phyloP scores from a whole-genome alignment of 2,888 invertebrate genomes.

The Dryomyza anilis region DNA sequence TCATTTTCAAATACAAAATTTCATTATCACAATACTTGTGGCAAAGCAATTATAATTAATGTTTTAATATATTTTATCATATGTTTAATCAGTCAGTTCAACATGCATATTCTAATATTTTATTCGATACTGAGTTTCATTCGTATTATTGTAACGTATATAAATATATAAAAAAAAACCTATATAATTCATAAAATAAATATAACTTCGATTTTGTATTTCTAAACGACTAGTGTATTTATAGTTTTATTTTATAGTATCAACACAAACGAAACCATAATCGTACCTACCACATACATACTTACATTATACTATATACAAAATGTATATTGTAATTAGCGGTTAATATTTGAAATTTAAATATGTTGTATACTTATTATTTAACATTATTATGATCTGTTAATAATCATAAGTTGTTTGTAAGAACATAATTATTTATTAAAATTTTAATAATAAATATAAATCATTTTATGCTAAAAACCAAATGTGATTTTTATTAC shows the following conservation, averaged over 20 bases:
- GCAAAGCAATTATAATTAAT: no score
- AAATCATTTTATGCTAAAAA: constrained; percentile 32
- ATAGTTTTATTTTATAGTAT: background rate
- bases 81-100: no score
- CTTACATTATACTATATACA: constrained; percentile 24
- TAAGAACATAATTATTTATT: constrained; percentile 29
- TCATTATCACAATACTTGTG: no score
- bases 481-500: no score
- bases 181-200: no score
- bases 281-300: constrained; percentile 14
- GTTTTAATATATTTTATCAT: no score
- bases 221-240: background rate
- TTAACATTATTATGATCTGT: background rate
- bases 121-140: no score
- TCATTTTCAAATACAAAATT: no score
- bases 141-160: no score
- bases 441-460: constrained; percentile 29
- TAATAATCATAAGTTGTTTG: constrained; percentile 29
- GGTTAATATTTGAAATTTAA: constrained; percentile 24
- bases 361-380: constrained; percentile 14
- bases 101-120: no score
- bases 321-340: background rate
- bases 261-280: constrained; percentile 12
- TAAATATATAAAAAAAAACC: no score
- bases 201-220: no score